Evolutionary conservation across 2,888 invertebrate genomes (phyloP).

Genomic region (Ariolimax columbianus): DNA sequence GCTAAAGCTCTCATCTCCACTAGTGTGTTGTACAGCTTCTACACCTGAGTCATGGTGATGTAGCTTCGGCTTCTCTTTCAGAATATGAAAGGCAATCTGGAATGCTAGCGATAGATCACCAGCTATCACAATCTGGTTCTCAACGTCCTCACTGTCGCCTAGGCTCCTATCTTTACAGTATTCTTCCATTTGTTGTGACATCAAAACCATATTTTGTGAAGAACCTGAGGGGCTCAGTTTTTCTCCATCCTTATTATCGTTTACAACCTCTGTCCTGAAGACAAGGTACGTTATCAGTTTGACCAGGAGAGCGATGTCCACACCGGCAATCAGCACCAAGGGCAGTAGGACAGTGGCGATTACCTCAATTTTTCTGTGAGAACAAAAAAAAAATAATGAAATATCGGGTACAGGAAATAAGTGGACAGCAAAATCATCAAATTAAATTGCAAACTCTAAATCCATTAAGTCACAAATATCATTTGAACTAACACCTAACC

Average conservation of each 20-base stretch:
- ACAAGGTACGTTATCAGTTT: background rate
- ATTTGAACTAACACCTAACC: too few species aligned
- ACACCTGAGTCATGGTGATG: background rate
- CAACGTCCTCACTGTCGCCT: background rate
- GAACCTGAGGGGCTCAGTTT: background rate
- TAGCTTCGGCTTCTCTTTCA: background rate
- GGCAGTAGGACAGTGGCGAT: conserved; percentile 32
- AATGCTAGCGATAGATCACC: background rate
- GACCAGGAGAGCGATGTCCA: conserved; percentile 28
- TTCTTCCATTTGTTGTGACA: background rate
- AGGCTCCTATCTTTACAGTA: background rate
- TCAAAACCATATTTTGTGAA: background rate
- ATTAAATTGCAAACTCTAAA: too few species aligned
- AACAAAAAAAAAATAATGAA: background rate
- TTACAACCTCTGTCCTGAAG: conserved; percentile 12
- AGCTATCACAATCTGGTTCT: background rate
- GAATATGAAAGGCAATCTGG: background rate
- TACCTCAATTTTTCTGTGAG: conserved; percentile 37
- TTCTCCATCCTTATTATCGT: background rate
- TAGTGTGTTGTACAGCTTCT: background rate
- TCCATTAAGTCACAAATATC: too few species aligned
- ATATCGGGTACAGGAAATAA: too few species aligned
- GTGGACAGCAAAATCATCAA: too few species aligned
- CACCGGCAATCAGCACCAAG: conserved; percentile 23
- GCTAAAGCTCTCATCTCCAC: background rate